Evolutionary conservation across 2,113 vertebrate species (phyloP), one percentile per base, ranked within the genome.

Genomic region (Archilochus colubris): DNA sequence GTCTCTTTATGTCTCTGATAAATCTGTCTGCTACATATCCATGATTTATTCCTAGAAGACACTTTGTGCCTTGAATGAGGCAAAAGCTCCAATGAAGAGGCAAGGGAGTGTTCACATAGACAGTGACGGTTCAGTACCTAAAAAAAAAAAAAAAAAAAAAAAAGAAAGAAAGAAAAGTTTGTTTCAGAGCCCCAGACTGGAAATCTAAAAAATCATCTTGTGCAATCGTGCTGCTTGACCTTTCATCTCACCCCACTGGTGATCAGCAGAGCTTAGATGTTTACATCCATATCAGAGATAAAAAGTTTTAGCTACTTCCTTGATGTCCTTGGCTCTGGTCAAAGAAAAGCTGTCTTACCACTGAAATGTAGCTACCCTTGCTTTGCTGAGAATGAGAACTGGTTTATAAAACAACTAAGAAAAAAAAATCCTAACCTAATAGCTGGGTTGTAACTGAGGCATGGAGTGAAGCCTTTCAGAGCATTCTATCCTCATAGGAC

Each of bases 161-260:
- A 40, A 40, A 40, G 11, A 40, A 40, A 40, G 19, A 20, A 48
- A 6, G 40, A 36, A 27, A 44, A 21, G 12, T 33, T 86, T 74
- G 2, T 86, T 88, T 78, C 51, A 70, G 81, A 86, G 12, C 15
- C 16, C 43, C 25, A 23, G 63, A 84, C 15, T 70, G 38, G 43
- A 78, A 93, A 67, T 66, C 14, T 53, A 67, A 88, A 80, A 70
- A 70, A 53, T 23, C 25, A 67, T 54, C n/a, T 91, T 62, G 17
- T 62, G 14, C 20, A 50, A 31, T 85, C 3, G 3, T 2, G 1
- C 21, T 78, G 20, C 24, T 86, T 0, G 0, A 19, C 18, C 51
- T 86, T 89, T 88, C 64, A 61, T 30, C 24, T 95, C 61, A 77
- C 27, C 7, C 36, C 33, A 0, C 18, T 63, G 48, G 50, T 61